Base-by-base conservation (phyloP, 2,888 invertebrate species). In the Chalcosyrphus nemorum region DNA sequence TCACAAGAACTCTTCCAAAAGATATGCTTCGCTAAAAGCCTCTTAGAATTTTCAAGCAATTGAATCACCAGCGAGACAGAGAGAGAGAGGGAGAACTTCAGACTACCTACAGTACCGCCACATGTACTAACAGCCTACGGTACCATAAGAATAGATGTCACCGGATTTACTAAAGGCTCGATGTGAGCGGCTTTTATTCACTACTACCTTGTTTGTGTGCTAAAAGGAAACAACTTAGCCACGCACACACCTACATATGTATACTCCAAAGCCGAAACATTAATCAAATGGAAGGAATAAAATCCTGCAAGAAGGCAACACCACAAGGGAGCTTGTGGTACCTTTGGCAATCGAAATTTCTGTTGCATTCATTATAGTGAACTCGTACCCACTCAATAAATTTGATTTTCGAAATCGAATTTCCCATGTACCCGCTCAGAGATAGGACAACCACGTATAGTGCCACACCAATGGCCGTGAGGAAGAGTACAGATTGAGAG, bases 351-450 rank as follows among this genome's bases (percentile, higher is more conserved):
- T 29, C 29, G 45, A 45, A 61, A 45, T 32, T 29, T 17, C 32
- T 35, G 47, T 32, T 63, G 32, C 63, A 47, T 35, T 63, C 47
- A 35, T 7, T 47, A 43, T 19, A 45, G 45, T 41, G 5, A 43
- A 59, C 43, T 59, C 21, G 29, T 59, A 59, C 9, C 59, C 41
- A 43, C 43, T 63, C 63, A 63, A 47, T 32, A 47, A 45, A 63
- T 63, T 63, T 63, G 63, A 63, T 47, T 63, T 63, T 21, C 47
- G 63, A 63, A 63, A 63, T 47, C 13, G 47, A 63, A 63, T 63
- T 47, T 47, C 6, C 17, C n/a, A 63, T 47, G 13, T 17, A 47
- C 13, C 19, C 29, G 17, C 29, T 45, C 19, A 13, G 9, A 13
- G 9, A 29, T 7, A 52, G 24, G 13, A 27, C n/a, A 6, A 21